Evolutionary conservation across 2,888 invertebrate genomes (phyloP).

Genomic region (Blastobasis lacticolella): DNA sequence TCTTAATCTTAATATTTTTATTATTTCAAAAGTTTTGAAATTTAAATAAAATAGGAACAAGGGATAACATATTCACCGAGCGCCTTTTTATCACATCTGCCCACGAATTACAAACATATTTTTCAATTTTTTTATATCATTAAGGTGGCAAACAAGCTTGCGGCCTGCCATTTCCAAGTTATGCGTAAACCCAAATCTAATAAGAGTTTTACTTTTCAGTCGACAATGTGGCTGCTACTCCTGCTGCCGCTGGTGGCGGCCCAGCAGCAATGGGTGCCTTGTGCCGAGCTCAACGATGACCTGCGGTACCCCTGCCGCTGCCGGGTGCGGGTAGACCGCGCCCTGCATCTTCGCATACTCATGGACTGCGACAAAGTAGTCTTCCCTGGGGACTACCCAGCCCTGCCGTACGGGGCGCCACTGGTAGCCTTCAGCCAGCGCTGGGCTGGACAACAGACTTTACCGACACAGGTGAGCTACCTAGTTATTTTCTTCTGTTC

Average conservation of each 20-base stretch:
- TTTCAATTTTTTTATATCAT: too few relatives aligned
- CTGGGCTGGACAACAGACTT: constrained; percentile 85
- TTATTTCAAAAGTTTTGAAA: too few relatives aligned
- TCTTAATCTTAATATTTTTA: too few relatives aligned
- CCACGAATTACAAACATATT: too few relatives aligned
- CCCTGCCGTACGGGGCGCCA: constrained; percentile 85
- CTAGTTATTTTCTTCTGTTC: neutral
- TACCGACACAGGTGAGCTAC: constrained; percentile 81
- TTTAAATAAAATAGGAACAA: too few relatives aligned
- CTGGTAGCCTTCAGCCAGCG: constrained; percentile 86
- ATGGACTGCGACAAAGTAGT: constrained; percentile 90
- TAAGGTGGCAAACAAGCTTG: too few relatives aligned
- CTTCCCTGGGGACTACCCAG: constrained; percentile 84
- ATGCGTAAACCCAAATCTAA: too few relatives aligned
- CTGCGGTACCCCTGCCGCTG: constrained; percentile 83
- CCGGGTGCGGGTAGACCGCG: constrained; percentile 65
- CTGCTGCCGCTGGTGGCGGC: constrained; percentile 36
- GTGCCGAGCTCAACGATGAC: constrained; percentile 83
- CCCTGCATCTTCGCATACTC: constrained; percentile 69
- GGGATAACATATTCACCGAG: too few relatives aligned
- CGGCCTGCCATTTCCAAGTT: too few relatives aligned
- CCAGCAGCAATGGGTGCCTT: constrained; percentile 78
- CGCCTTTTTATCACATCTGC: too few relatives aligned
- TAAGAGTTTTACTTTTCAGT: constrained; percentile 26
- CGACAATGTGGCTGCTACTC: constrained; percentile 47